Evolutionary conservation across 2,113 vertebrate species (phyloP).

Genomic region (Ploceus nigricollis): DNA sequence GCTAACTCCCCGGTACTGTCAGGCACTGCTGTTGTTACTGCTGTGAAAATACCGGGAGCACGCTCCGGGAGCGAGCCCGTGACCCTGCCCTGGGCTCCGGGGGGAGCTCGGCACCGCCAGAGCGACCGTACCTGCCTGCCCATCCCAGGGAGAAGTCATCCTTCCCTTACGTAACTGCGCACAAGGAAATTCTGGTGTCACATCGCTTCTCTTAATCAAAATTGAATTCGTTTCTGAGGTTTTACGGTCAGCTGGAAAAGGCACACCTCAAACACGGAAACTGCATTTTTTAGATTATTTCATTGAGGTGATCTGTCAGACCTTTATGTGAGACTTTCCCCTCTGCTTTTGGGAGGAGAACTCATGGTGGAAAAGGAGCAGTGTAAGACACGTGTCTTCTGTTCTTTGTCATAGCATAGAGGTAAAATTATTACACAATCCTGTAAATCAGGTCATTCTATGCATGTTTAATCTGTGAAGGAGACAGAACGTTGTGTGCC

Average conservation of each 20-base stretch:
- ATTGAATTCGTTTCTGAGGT: background rate
- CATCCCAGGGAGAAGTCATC: background rate
- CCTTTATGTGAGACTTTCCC: background rate
- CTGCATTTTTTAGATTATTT: background rate
- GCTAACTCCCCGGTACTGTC: background rate
- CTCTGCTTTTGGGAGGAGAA: background rate
- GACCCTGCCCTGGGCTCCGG: background rate
- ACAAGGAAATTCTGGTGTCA: background rate
- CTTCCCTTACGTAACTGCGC: background rate
- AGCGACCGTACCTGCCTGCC: background rate
- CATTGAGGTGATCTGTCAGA: background rate
- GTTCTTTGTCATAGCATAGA: background rate
- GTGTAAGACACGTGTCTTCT: background rate
- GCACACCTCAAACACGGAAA: accelerated
- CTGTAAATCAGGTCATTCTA: background rate
- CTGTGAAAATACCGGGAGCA: too few relatives aligned
- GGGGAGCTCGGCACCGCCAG: background rate
- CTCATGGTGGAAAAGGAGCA: background rate
- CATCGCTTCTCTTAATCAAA: too few relatives aligned
- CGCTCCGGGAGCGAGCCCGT: background rate
- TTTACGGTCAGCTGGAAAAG: background rate
- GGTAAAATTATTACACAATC: background rate
- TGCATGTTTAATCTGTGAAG: accelerated
- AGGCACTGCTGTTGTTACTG: accelerated
- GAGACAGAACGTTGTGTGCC: accelerated